A percentile compares a stretch with the other conserved stretches of the same genome.
These are phyloP conservation scores for Heteractis magnifica DNA, from an alignment of 92 coral and sea anemone species.

Conservation along the genomic window DNA sequence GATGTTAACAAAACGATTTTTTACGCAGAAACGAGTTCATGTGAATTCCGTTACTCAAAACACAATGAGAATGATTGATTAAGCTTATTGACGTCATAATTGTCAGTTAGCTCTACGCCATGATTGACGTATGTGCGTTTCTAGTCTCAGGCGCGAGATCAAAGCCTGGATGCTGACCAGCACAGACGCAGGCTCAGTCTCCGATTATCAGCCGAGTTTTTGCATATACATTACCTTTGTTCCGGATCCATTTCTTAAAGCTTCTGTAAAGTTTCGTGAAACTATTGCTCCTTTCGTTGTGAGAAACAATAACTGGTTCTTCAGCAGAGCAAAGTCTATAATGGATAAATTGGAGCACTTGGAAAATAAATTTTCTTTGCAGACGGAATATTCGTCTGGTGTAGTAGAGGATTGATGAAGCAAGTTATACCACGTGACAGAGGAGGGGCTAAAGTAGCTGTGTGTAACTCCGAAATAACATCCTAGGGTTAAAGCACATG, in stretches of 20 bases:
- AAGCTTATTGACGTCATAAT: too few species aligned
- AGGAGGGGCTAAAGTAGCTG: slow-evolving; percentile 71
- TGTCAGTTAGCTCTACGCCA: too few species aligned
- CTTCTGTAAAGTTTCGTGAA: slow-evolving; percentile 58
- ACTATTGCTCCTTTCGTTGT: slow-evolving; percentile 78
- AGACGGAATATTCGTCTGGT: slow-evolving; percentile 72
- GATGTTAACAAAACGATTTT: too few species aligned
- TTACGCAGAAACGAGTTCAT: too few species aligned
- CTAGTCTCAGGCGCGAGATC: too few species aligned
- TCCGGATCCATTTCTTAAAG: slow-evolving; percentile 26
- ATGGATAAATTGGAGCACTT: slow-evolving; percentile 60
- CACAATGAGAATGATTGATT: too few species aligned
- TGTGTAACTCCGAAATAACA: slow-evolving; percentile 82
- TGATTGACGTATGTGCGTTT: too few species aligned
- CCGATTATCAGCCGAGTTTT: too few species aligned
- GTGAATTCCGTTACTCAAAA: too few species aligned
- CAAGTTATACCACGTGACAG: slow-evolving; percentile 77
- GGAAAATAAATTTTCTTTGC: slow-evolving; percentile 61
- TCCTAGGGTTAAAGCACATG: slow-evolving; percentile 35
- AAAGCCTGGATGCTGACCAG: too few species aligned
- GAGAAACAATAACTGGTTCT: slow-evolving; percentile 64
- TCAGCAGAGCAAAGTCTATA: slow-evolving; percentile 65
- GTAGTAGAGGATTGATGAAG: slow-evolving; percentile 62
- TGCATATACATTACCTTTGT: slow-evolving; percentile 19
- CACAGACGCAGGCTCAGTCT: too few species aligned